phyloP scores from a whole-genome alignment of 2,797 vertebrate genomes.

The Molossus alvarezi region DNA sequence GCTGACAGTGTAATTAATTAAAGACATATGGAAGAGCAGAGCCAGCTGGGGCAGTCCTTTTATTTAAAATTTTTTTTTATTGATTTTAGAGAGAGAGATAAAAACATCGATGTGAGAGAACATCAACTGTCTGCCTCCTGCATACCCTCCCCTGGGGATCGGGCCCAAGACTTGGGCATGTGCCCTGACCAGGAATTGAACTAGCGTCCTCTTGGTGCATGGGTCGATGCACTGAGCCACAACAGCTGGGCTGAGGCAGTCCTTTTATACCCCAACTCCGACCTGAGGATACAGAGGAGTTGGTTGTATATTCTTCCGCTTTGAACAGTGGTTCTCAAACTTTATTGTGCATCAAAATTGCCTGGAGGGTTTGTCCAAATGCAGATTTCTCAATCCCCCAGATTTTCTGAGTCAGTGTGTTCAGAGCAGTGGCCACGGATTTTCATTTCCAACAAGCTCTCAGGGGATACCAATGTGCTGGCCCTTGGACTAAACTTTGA shows the following conservation, averaged over 20 bases:
- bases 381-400: neutral
- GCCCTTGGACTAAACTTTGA: neutral
- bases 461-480: too few species aligned
- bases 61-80: too few species aligned
- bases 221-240: too few species aligned
- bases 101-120: too few species aligned
- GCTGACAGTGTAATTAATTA: neutral
- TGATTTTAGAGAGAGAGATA: too few species aligned
- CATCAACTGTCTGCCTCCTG: too few species aligned
- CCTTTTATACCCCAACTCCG: neutral
- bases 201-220: too few species aligned
- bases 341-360: neutral
- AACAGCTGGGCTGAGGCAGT: too few species aligned
- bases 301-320: neutral
- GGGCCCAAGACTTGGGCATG: too few species aligned
- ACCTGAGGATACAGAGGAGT: neutral
- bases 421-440: neutral
- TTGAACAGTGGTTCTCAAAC: neutral
- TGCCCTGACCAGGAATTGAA: too few species aligned
- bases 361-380: neutral
- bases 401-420: neutral
- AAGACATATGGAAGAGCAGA: neutral
- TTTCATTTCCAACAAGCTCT: neutral
- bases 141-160: too few species aligned
- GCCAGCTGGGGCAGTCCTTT: too few species aligned